These are phyloP conservation scores for Conchocele bisecta DNA, from an alignment of 2,888 invertebrate species.

Conservation along the genomic window DNA sequence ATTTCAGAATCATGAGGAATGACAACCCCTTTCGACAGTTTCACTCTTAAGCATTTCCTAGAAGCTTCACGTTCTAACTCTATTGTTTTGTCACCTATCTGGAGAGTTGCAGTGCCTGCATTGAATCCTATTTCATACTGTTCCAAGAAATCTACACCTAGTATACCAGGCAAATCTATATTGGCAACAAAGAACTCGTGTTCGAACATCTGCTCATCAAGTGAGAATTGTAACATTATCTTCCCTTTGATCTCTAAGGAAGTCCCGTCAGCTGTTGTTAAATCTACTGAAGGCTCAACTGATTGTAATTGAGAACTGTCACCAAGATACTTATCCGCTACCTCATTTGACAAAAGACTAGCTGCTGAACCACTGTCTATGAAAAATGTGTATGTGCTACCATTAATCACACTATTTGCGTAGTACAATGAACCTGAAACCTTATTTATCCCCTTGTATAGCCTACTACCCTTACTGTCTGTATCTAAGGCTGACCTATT, in stretches of 20 bases:
- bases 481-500: not conserved
- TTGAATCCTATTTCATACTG: not conserved
- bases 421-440: too few species aligned
- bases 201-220: not conserved
- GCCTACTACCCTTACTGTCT: too few species aligned
- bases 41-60: not conserved
- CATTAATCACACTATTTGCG: too few species aligned
- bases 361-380: too few species aligned
- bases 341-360: too few species aligned
- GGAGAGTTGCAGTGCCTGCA: not conserved
- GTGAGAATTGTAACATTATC: not conserved
- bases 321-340: too few species aligned
- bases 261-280: not conserved
- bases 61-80: constrained; percentile 1
- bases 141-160: constrained; percentile 6
- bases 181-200: constrained; percentile 5
- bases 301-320: too few species aligned
- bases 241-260: not conserved
- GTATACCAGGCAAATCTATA: constrained; percentile 9
- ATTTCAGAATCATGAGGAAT: constrained; percentile 16
- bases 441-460: too few species aligned
- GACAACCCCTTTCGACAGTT: constrained; percentile 1
- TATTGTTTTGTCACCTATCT: constrained; percentile 7
- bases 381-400: too few species aligned
- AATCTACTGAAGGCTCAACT: too few species aligned